Base-by-base conservation (phyloP, 2,113 vertebrate species). In the Petroica traversi region DNA sequence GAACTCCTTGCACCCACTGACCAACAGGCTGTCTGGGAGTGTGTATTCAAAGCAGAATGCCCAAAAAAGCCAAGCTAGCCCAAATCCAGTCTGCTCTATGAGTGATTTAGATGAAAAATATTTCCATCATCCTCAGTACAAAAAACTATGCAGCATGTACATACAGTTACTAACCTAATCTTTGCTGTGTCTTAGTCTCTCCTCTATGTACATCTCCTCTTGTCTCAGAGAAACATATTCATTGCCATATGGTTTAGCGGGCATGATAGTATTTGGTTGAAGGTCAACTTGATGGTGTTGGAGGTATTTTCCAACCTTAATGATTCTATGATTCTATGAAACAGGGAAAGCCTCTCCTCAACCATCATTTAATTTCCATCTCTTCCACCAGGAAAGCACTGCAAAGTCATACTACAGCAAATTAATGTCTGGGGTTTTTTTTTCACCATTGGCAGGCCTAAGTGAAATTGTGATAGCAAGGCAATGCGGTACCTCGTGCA, bases 1-100 rank as follows among this genome's bases (percentile, higher is more conserved):
- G 43, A 80, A n/a, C 6, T 19, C 18, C 33, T 88, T 34, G 19
- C 0, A 0, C 7, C 2, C 55, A 54, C 6, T 23, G 16, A 61
- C 40, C 2, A 2, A 34, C 7, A 49, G 13, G 5, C 7, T 81
- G 43, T 2, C 33, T 81, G 19, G 13, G 8, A 62, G 28, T 29
- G 9, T 38, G 15, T 25, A 62, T 28, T 66, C 58, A 92, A 76
- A 67, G 29, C 17, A 83, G 36, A 89, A 26, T 1, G 1, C 29
- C 64, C 58, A 49, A 17, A 88, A 82, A 64, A 88, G 13, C 19
- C 7, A 2, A 85, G 25, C 25, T 49, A 49, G 36, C 17, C 23
- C 15, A 10, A 80, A 61, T 22, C 6, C 41, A 69, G 11, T 64
- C 31, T 48, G 52, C 41, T 76, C 31, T 25, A 31, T 0, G 2